Evolutionary conservation across 2,113 vertebrate genomes (phyloP), one percentile per base, ranked within the genome.

Genomic region (Sander vitreus): DNA sequence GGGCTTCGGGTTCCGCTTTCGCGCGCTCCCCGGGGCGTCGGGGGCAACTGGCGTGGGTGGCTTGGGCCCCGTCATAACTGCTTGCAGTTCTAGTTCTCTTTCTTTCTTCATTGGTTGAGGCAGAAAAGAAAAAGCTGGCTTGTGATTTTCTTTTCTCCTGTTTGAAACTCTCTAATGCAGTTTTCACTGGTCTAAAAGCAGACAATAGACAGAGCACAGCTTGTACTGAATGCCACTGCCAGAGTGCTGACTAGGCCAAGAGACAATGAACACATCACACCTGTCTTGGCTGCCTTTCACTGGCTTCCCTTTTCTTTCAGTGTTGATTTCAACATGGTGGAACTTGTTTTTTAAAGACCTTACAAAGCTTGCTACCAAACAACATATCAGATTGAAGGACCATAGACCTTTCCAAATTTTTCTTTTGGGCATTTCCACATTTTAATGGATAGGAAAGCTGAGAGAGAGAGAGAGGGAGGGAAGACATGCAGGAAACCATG

Each of bases 211-310:
- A 64, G 21, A 86, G 18, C 33, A 48, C 67, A 76, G 47, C 69
- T 45, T 68, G 73, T 74, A 48, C 30, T 67, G 23, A 75, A 54
- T 45, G 60, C 15, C 48, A 57, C 59, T 36, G 36, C 57, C 73
- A 69, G 73, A 71, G 39, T 71, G 80, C 80, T 88, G 72, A 80
- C 59, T 47, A 16, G 50, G 66, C 67, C 33, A 76, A 78, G 78
- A 76, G 30, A 83, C 53, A 78, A 62, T 47, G 66, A 78, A 72
- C 47, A 57, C 73, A 66, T 71, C 78, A 69, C 76, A 89, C 89
- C 82, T 85, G 85, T 53, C 53, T 71, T 48, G 66, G 82, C 79
- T 8, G 21, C 30, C 64, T 68, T 36, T 30, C 53, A 23, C 27
- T 23, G 59, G 18, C 33, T 68, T 33, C 12, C 45, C 75, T 68